Base-by-base conservation (phyloP, 2,113 vertebrate genomes). In the Brachyhypopomus gauderio region DNA sequence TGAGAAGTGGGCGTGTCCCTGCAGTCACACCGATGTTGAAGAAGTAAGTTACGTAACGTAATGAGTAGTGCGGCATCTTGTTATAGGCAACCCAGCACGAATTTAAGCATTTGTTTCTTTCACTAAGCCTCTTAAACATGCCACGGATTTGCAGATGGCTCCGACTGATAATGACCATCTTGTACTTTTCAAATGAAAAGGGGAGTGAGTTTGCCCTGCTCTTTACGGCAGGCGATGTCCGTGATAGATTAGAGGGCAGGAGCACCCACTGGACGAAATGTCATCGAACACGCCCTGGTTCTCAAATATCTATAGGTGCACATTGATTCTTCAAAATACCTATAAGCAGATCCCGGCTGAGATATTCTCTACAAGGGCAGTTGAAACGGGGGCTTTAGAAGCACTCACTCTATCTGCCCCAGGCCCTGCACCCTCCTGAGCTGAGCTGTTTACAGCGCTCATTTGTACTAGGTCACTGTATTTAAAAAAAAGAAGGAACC, bases 51-150 rank as follows among this genome's bases (percentile, higher is more conserved):
- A n/a, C n/a, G 62, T 25, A 66, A 30, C 25, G 34, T 30, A 66
- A 66, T n/a, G 63, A 16, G 27, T 25, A 34, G 63, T 30, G 63
- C 6, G 34, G 63, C 63, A 34, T 34, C 25, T 34, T 66, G 14
- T 30, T 17, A 30, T 34, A 12, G 27, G 63, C 19, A 17, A 66
- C 25, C 30, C 34, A 25, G 48, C 45, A 3, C 45, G 5, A 22
- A 16, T 66, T 66, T 69, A 36, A 69, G 64, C 5, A 36, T 38
- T 38, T 30, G 4, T 69, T 14, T 36, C 64, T 38, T 69, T 69
- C 6, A 9, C 64, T 69, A 69, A 69, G 34, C 64, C 64, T 69
- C 64, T 69, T 69, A 38, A 5, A 34, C 64, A 69, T n/a, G 22
- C 59, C 34, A 12, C 48, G 59, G 22, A 25, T 77, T 45, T 77